Percentiles rank a stretch among this genome's conserved stretches.
These are phyloP conservation scores for Sorex araneus DNA, from an alignment of 2,113 vertebrate species.

Conservation along the genomic window DNA sequence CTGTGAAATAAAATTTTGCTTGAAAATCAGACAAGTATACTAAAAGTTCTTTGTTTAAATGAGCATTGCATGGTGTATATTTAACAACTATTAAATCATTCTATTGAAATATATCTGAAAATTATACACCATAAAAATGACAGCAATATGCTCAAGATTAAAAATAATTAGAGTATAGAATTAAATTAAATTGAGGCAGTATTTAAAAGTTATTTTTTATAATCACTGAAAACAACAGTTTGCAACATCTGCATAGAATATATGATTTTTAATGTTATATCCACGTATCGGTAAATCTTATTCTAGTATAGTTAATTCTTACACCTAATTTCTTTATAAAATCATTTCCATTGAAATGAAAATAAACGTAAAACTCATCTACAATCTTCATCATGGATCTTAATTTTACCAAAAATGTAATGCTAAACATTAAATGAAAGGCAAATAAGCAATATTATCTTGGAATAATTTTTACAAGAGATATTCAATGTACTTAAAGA, in stretches of 20 bases:
- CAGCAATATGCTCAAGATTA: slow-evolving; percentile 16
- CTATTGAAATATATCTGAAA: slow-evolving; percentile 72
- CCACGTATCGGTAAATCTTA: neutral
- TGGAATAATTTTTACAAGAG: no score
- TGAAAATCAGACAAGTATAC: slow-evolving; percentile 77
- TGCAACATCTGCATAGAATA: neutral
- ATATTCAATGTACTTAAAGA: neutral
- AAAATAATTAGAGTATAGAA: neutral
- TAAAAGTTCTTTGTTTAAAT: slow-evolving; percentile 79
- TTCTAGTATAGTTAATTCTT: neutral
- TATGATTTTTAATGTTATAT: neutral
- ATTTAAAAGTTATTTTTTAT: slow-evolving; percentile 45
- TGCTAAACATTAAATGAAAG: no score
- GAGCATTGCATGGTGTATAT: slow-evolving; percentile 59
- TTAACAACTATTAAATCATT: slow-evolving; percentile 73
- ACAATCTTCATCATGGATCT: no score
- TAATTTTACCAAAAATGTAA: no score
- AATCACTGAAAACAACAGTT: neutral
- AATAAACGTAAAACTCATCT: neutral
- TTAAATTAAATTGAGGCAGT: slow-evolving; percentile 60
- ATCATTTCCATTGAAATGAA: neutral
- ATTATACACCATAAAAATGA: slow-evolving; percentile 68
- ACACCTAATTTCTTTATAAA: neutral
- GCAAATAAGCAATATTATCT: no score
- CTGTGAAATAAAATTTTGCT: slow-evolving; percentile 87